Evolutionary conservation across 2,888 invertebrate species (phyloP).

Genomic region (Eupsilia transversa): DNA sequence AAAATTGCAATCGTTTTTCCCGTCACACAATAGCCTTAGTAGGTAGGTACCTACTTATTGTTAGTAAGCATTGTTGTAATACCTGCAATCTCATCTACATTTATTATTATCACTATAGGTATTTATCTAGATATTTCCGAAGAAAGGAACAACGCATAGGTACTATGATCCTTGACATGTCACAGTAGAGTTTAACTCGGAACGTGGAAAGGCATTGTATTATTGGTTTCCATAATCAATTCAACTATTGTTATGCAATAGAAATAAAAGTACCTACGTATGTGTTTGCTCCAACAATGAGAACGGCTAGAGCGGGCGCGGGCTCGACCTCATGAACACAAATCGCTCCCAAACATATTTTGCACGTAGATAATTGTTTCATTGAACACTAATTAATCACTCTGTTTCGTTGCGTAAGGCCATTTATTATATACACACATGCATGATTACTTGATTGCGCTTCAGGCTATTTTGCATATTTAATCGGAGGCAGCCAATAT

Average conservation of each 20-base stretch:
- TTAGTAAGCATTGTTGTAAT: constrained; percentile 3
- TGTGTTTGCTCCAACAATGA: constrained; percentile 57
- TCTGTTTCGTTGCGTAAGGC: constrained; percentile 11
- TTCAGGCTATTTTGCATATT: constrained; percentile 1
- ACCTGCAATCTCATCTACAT: neutral
- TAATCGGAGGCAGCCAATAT: neutral
- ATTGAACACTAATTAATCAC: constrained; percentile 56
- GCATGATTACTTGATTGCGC: neutral
- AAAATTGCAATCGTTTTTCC: constrained; percentile 18
- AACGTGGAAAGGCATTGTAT: constrained; percentile 61
- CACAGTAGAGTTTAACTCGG: constrained; percentile 19
- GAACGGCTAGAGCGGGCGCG: constrained; percentile 38
- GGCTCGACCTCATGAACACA: constrained; percentile 65
- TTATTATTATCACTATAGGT: neutral
- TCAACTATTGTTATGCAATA: constrained; percentile 64
- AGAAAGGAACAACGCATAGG: neutral
- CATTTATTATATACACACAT: constrained; percentile 7
- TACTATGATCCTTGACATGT: constrained; percentile 8
- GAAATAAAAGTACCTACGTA: constrained; percentile 32
- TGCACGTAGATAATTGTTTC: constrained; percentile 52
- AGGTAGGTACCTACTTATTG: neutral
- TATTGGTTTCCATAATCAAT: constrained; percentile 60
- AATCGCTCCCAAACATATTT: constrained; percentile 51
- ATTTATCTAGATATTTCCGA: neutral
- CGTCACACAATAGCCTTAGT: neutral